A percentile compares a stretch with the other conserved stretches of the same genome.
These are phyloP conservation scores for Arctia plantaginis DNA, from an alignment of 2,888 invertebrate species.

Conservation along the genomic window DNA sequence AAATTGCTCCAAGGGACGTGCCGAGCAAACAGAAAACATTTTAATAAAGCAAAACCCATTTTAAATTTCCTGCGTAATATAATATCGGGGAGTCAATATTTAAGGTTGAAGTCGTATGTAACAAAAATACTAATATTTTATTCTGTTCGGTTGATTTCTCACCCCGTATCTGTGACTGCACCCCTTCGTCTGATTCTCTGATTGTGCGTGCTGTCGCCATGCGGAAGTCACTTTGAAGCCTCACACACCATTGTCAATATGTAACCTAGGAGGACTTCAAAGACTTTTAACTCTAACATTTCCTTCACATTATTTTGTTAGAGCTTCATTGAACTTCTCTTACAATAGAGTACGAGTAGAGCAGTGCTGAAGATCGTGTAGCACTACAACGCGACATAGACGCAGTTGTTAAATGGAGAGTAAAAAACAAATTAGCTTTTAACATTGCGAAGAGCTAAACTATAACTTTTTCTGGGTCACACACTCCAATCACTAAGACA, in stretches of 20 bases:
- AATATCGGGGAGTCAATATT: conserved; percentile 49
- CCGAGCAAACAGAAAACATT: conserved; percentile 37
- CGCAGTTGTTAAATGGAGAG: too few species aligned
- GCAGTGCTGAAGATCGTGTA: too few species aligned
- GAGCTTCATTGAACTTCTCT: conserved; percentile 11
- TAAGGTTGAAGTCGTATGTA: conserved; percentile 47
- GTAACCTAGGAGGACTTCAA: conserved; percentile 58
- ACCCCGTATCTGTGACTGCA: conserved; percentile 46
- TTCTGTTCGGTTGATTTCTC: conserved; percentile 64
- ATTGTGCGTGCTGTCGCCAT: conserved; percentile 62
- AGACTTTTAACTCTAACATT: conserved; percentile 41
- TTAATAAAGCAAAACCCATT: conserved; percentile 47
- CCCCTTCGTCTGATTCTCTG: conserved; percentile 42
- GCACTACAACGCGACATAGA: too few species aligned
- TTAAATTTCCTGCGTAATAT: conserved; percentile 46
- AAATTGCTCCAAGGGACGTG: conserved; percentile 35
- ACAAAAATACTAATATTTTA: conserved; percentile 59
- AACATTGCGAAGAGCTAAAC: too few species aligned
- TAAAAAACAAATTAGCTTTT: too few species aligned
- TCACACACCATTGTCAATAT: conserved; percentile 61
- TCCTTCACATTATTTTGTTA: conserved; percentile 33
- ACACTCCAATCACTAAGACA: too few species aligned
- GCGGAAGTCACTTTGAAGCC: conserved; percentile 69
- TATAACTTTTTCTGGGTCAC: too few species aligned
- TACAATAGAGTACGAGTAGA: not conserved